Evolutionary conservation across 2,113 vertebrate genomes (phyloP), one percentile per base, ranked within the genome.

Genomic region (Dryoscopus gambensis): DNA sequence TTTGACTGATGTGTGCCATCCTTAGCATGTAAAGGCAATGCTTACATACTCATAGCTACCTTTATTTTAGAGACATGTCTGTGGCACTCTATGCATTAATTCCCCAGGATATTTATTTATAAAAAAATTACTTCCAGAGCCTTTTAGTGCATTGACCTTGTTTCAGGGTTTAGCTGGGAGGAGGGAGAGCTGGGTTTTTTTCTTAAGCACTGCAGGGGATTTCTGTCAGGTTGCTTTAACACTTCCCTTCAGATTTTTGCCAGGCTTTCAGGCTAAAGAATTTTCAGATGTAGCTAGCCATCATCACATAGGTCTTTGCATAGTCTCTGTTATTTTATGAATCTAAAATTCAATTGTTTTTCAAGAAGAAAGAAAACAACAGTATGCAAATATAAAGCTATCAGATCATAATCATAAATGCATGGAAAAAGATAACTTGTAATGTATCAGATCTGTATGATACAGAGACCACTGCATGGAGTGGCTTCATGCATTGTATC

Each of bases 211-310:
- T 95, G 90, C 87, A 96, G 95, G 95, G 96, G 88, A 96, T 97
- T 96, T 97, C 95, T 97, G 97, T 96, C 93, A 97, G 76, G 94
- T 97, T 97, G 90, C 69, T 97, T 97, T 96, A 97, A 88, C 93
- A 94, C 88, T 95, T 97, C 80, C 57, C 40, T 87, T 91, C 89
- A 96, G 84, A 93, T 93, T 95, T 83, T 87, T 87, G 77, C 90
- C 77, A 93, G 88, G 68, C 80, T 97, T 92, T 92, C 47, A 7
- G 73, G 65, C 92, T 94, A 93, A 94, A 91, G 77, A 67, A 62
- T 90, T 96, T 97, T 95, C 81, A 94, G 81, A 80, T 77, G 76
- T 59, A 96, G 91, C 71, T 87, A 87, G 63, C 84, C 69, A 86
- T 71, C 84, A 78, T 81, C 83, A 64, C 73, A 52, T 40, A 81